Base-by-base conservation (phyloP, 2,888 invertebrate species). In the Brachyopa scutellaris region DNA sequence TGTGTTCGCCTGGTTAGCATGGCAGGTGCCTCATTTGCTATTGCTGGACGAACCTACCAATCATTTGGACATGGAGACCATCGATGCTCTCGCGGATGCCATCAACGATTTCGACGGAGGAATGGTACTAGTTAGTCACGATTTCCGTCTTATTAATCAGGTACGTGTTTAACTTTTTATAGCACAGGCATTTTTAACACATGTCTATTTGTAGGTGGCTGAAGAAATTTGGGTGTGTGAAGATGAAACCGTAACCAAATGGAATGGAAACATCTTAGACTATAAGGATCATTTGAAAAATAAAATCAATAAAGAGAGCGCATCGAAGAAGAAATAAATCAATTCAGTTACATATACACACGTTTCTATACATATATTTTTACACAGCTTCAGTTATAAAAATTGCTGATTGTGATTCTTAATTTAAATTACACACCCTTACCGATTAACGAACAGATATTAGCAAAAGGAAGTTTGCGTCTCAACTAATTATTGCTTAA, bases 191-290 rank as follows among this genome's bases (percentile, higher is more conserved):
- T 31, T 17, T 36, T 21, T 2, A 0, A 9, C 7, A 13, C 1
- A 1, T n/a, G n/a, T n/a, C 9, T 38, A n/a, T 57, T 73, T 86
- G 89, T 87, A 99, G 98, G 99, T 99, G 29, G 99, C 99, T 7
- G 96, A 99, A 90, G 98, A 98, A 91, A 99, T 99, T 90, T 99
- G 99, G 99, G 95, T 99, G 45, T 99, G 99, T 90, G 99, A 99
- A 90, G 96, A 99, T 84, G 96, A 95, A 87, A 94, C 95, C 2
- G 95, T 98, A 64, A 99, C 98, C 21, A 98, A 99, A 91, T 99
- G 99, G 98, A 94, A 97, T 85, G 98, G 99, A 11, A 97, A 96
- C 88, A 99, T 99, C 92, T 93, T 97, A 87, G 94, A 95, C 80
- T 99, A 99, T 92, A 99, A 99, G 92, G 96, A 98, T 88, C 95